A percentile compares a stretch with the other conserved stretches of the same genome.
These are phyloP conservation scores for Battus philenor DNA, from an alignment of 1,140 invertebrate genomes.

Conservation along the genomic window DNA sequence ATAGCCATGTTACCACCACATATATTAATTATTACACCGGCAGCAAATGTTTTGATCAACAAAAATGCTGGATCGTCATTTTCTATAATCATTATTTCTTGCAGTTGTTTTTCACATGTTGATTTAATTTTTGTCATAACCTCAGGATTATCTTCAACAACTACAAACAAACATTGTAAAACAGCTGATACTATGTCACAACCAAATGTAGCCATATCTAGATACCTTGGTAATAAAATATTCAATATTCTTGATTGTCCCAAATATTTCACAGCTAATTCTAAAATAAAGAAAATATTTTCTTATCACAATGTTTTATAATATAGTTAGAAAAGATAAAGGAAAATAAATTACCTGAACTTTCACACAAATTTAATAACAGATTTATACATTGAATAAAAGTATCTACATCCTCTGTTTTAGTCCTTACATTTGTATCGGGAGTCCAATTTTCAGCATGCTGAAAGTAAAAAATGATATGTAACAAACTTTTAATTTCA, in stretches of 20 bases:
- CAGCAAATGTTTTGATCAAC: conserved; percentile 76
- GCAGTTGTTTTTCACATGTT: conserved; percentile 62
- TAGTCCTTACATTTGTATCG: conserved; percentile 56
- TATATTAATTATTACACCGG: conserved; percentile 76
- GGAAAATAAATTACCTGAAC: conserved; percentile 49
- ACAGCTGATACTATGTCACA: conserved; percentile 77
- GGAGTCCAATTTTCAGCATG: conserved; percentile 63
- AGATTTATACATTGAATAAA: conserved; percentile 81
- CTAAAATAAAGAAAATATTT: conserved; percentile 59
- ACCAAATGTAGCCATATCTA: conserved; percentile 79
- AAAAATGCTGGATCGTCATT: conserved; percentile 61
- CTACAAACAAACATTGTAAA: conserved; percentile 80
- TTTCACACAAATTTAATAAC: conserved; percentile 83
- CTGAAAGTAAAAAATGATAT: conserved; percentile 32
- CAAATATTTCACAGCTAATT: conserved; percentile 80
- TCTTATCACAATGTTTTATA: too few relatives aligned
- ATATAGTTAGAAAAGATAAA: too few relatives aligned
- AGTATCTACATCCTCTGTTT: conserved; percentile 79
- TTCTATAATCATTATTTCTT: conserved; percentile 66
- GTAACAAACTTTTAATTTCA: background rate
- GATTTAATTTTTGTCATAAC: conserved; percentile 72
- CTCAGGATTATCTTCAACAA: conserved; percentile 81
- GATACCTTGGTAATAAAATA: conserved; percentile 77
- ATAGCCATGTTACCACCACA: conserved; percentile 54
- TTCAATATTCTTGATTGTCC: conserved; percentile 80